Conservation (phyloP, 2,888 invertebrate genomes). For the Noctua janthe region DNA sequence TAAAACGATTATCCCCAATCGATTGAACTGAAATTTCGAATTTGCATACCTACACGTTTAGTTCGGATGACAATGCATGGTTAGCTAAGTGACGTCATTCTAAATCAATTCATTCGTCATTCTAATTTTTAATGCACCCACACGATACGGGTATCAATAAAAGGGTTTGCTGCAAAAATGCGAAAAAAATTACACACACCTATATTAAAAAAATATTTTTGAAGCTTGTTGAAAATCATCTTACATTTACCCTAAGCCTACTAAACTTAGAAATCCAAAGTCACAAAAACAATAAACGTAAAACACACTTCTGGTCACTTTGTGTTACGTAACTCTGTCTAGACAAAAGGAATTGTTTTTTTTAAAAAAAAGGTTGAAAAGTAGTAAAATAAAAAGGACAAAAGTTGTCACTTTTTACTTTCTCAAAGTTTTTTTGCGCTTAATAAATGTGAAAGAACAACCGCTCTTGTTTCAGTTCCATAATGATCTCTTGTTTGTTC, state of each 20-base stretch:
- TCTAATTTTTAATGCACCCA: no score
- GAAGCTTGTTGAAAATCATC: background rate
- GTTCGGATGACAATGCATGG: no score
- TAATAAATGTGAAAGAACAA: conserved; percentile 17
- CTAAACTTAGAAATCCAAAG: background rate
- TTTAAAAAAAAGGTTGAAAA: conserved; percentile 17
- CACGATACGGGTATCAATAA: no score
- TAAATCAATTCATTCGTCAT: no score
- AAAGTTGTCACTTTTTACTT: conserved; percentile 44
- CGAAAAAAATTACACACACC: no score
- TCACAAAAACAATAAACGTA: conserved; percentile 17
- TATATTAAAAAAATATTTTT: no score
- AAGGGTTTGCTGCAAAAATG: no score
- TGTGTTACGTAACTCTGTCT: conserved; percentile 43
- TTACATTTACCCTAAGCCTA: background rate
- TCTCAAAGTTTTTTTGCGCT: conserved; percentile 24
- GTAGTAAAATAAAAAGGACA: conserved; percentile 34
- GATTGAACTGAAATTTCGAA: no score
- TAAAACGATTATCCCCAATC: no score
- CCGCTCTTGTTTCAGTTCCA: conserved; percentile 29
- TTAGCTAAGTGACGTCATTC: no score
- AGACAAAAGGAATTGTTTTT: conserved; percentile 60
- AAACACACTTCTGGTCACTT: conserved; percentile 52
- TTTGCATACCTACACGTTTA: no score
- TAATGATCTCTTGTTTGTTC: conserved; percentile 44